Evolutionary conservation across 1,140 invertebrate species (phyloP).

Genomic region (Diachasma alloeum): DNA sequence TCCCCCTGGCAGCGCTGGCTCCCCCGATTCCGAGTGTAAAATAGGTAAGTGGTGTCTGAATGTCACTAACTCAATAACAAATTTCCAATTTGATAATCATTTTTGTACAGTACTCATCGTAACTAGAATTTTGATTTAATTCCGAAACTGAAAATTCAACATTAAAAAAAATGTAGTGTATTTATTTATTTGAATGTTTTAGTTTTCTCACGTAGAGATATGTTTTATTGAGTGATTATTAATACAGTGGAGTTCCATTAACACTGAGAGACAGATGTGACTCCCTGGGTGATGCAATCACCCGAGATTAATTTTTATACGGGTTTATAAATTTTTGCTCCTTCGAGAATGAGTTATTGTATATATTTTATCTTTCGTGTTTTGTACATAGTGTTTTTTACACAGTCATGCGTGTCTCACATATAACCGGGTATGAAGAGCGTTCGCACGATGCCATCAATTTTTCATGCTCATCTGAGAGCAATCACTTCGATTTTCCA

Average conservation of each 20-base stretch:
- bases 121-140: background rate
- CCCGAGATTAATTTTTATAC: background rate
- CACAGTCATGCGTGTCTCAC: slow-evolving; percentile 46
- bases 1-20: slow-evolving; percentile 76
- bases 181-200: slow-evolving; percentile 5
- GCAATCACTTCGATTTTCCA: slow-evolving; percentile 68
- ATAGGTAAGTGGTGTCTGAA: slow-evolving; percentile 72
- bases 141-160: background rate
- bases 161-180: background rate
- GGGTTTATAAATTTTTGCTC: background rate
- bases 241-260: slow-evolving; percentile 57
- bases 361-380: slow-evolving; percentile 44
- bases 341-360: slow-evolving; percentile 26
- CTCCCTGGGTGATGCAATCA: slow-evolving; percentile 32
- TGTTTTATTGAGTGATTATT: slow-evolving; percentile 33
- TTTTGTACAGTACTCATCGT: background rate
- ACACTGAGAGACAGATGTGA: slow-evolving; percentile 66
- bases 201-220: background rate
- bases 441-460: slow-evolving; percentile 52
- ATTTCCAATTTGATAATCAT: slow-evolving; percentile 8
- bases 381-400: slow-evolving; percentile 27
- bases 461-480: background rate
- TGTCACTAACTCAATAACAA: slow-evolving; percentile 47
- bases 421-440: slow-evolving; percentile 66
- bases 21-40: slow-evolving; percentile 77